Evolutionary conservation across 2,113 vertebrate species (phyloP).

Genomic region (Bubo bubo): DNA sequence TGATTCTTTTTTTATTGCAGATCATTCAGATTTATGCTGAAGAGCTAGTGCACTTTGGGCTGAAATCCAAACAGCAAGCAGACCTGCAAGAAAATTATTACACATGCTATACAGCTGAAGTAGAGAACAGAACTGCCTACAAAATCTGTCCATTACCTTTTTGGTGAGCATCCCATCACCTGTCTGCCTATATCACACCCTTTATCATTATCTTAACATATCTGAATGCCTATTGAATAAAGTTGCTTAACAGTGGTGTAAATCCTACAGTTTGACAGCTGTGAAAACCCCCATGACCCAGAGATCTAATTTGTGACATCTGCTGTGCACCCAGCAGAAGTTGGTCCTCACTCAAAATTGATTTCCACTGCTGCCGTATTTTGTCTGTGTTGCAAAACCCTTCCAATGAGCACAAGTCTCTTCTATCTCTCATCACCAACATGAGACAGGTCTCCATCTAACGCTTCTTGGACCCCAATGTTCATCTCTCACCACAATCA

Average conservation of each 20-base stretch:
- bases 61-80: not conserved
- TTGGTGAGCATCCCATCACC: not conserved
- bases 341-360: not conserved
- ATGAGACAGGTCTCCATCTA: not conserved
- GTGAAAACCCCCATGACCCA: not conserved
- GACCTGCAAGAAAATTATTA: not conserved
- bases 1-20: not conserved
- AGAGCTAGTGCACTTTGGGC: not conserved
- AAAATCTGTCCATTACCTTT: not conserved
- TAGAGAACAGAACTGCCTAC: not conserved
- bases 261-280: not conserved
- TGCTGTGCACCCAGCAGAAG: not conserved
- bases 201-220: not conserved
- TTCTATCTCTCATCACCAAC: not conserved
- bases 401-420: not conserved
- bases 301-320: not conserved
- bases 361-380: not conserved
- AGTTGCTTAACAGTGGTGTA: not conserved
- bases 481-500: not conserved
- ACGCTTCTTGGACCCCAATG: fast-evolving
- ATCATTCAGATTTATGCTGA: not conserved
- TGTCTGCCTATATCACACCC: not conserved
- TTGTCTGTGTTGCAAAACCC: not conserved
- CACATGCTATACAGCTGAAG: not conserved
- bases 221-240: not conserved